Base-by-base conservation (phyloP, 2,888 invertebrate genomes). In the Caenorhabditis angaria region DNA sequence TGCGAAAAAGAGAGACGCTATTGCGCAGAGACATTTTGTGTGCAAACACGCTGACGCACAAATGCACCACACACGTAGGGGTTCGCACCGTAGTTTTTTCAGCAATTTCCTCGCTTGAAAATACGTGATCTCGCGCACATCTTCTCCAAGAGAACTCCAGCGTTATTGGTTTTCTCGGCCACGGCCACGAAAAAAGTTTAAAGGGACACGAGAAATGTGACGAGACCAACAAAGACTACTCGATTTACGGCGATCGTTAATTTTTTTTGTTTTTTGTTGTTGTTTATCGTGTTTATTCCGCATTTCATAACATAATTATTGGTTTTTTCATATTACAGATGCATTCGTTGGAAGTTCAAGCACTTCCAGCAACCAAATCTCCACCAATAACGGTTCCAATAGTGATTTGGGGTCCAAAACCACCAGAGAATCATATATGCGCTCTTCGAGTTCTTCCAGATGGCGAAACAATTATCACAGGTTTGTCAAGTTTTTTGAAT, bases 381-480 rank as follows among this genome's bases (percentile, higher is more conserved):
- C 70, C 75, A 1, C 73, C 76, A 71, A 82, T 99, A 78, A 95
- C 97, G 68, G 94, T 99, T 61, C 99, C 99, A 0, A 93, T 99
- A 70, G 95, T 97, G 71, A 90, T 99, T 64, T 99, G 99, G 99
- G 97, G 97, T 32, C 93, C 93, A 84, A 92, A 93, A 87, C 94
- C 97, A 1, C 97, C 97, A 0, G 95, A 96, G 1, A 97, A 97
- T 89, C 95, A 95, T 88, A 94, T 99, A 28, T 95, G 95, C 0
- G 93, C 94, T 67, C 92, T 99, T 69, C 93, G 94, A 87, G 90
- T 97, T 63, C 94, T 96, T 24, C 91, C 93, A 70, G 95, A 97
- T 89, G 94, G 95, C 88, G 93, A 92, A 88, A 94, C 94, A 12
- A 90, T 99, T 56, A 93, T 96, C 56, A 97, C 97, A 2, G 74